Evolutionary conservation across 64 coral and sea anemone species (phyloP).

Genomic region (Porites australiensis): DNA sequence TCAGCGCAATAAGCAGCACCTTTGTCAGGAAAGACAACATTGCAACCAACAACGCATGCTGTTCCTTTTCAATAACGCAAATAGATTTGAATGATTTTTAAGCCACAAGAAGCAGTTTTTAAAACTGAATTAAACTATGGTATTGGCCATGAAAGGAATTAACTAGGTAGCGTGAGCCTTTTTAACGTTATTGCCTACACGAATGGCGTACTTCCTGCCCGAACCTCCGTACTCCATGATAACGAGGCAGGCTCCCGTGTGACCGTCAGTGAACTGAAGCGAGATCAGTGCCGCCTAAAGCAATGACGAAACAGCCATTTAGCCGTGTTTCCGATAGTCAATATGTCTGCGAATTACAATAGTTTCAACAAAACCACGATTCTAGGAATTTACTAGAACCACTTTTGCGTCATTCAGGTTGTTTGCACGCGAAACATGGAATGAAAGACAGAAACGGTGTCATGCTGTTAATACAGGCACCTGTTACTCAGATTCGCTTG

Average conservation of each 20-base stretch:
- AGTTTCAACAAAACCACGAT: background rate
- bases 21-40: too few relatives aligned
- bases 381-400: background rate
- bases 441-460: background rate
- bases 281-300: constrained; percentile 7
- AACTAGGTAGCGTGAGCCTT: too few relatives aligned
- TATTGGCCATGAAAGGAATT: too few relatives aligned
- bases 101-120: too few relatives aligned
- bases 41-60: too few relatives aligned
- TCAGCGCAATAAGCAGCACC: too few relatives aligned
- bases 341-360: constrained; percentile 29
- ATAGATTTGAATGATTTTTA: too few relatives aligned
- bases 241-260: background rate
- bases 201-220: background rate
- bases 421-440: background rate
- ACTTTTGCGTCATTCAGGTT: background rate
- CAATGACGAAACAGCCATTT: constrained; percentile 43
- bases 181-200: too few relatives aligned
- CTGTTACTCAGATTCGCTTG: background rate
- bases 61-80: too few relatives aligned
- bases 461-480: background rate
- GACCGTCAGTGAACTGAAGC: constrained; percentile 13
- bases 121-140: too few relatives aligned
- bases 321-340: constrained; percentile 26
- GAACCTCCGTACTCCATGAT: background rate